Evolutionary conservation across 2,113 vertebrate genomes (phyloP).

Genomic region (Collichthys lucidus): DNA sequence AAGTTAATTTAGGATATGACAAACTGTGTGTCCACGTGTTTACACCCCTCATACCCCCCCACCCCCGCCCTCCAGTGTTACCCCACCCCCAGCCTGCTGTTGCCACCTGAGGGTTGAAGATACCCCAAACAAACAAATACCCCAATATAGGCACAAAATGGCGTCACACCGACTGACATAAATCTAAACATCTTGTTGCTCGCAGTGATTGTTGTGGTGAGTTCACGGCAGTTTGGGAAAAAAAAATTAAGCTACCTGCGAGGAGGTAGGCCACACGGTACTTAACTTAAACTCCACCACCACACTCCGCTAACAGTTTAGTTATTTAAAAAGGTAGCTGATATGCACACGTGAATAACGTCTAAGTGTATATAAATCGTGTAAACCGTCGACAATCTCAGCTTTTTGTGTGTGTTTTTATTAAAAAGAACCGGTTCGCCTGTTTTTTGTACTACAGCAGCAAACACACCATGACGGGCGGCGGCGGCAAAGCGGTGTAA

Average conservation of each 20-base stretch:
- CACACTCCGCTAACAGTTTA: conserved; percentile 26
- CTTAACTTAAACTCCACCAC: not conserved
- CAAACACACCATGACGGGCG: conserved; percentile 40
- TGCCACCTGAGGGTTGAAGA: conserved; percentile 55
- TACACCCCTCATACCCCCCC: conserved; percentile 45
- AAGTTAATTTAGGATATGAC: conserved; percentile 7
- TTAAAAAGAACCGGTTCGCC: conserved; percentile 67
- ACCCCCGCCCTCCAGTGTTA: not conserved
- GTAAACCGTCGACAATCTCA: not conserved
- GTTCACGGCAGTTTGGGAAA: not conserved
- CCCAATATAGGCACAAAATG: not conserved
- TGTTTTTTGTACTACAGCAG: conserved; percentile 45
- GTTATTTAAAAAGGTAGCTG: conserved; percentile 13
- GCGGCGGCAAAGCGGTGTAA: conserved; percentile 31
- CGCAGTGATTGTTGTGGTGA: rapidly evolving
- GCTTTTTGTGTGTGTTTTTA: not conserved
- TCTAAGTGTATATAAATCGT: not conserved
- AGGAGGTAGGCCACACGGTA: conserved; percentile 50
- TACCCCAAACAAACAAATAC: not conserved
- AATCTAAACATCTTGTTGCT: not conserved
- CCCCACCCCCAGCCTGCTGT: conserved; percentile 56
- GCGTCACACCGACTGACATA: not conserved
- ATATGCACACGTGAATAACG: no score
- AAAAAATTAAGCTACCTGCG: conserved; percentile 14
- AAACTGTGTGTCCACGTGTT: conserved; percentile 74